Evolutionary conservation across 1,140 invertebrate species (phyloP).

Genomic region (Drosophila funebris): DNA sequence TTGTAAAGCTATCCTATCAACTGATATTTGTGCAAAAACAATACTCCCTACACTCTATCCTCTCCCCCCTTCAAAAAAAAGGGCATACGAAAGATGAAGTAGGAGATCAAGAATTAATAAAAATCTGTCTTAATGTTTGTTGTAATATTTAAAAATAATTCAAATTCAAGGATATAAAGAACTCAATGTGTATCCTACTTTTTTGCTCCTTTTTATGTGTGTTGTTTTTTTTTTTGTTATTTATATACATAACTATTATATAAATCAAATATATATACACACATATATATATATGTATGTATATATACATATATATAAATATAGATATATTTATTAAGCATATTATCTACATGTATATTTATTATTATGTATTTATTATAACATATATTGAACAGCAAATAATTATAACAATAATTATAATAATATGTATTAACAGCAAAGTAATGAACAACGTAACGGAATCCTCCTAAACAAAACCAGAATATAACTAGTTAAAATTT

Average conservation of each 20-base stretch:
- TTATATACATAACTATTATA: conserved; percentile 79
- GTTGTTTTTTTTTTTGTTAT: conserved; percentile 77
- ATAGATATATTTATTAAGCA: conserved; percentile 77
- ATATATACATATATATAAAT: conserved; percentile 42
- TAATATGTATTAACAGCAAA: conserved; percentile 51
- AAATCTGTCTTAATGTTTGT: conserved; percentile 67
- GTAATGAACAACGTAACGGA: conserved; percentile 68
- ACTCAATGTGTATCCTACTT: conserved; percentile 59
- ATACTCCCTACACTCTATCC: conserved; percentile 72
- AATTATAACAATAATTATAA: conserved; percentile 46
- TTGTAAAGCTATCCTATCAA: conserved; percentile 28
- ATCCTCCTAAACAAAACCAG: conserved; percentile 73
- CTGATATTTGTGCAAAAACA: conserved; percentile 77
- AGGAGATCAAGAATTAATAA: conserved; percentile 2
- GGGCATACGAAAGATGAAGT: conserved; percentile 24
- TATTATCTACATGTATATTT: conserved; percentile 83
- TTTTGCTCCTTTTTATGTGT: conserved; percentile 81
- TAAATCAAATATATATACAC: conserved; percentile 50
- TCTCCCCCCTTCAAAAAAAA: too few species aligned
- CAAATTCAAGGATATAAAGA: conserved; percentile 45
- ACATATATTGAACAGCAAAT: conserved; percentile 71
- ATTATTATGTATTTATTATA: conserved; percentile 83
- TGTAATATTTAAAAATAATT: conserved; percentile 66
- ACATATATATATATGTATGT: conserved; percentile 50
- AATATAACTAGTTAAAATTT: conserved; percentile 71